Evolutionary conservation across 1,140 invertebrate species (phyloP).

Genomic region (Lanistes nyassanus): DNA sequence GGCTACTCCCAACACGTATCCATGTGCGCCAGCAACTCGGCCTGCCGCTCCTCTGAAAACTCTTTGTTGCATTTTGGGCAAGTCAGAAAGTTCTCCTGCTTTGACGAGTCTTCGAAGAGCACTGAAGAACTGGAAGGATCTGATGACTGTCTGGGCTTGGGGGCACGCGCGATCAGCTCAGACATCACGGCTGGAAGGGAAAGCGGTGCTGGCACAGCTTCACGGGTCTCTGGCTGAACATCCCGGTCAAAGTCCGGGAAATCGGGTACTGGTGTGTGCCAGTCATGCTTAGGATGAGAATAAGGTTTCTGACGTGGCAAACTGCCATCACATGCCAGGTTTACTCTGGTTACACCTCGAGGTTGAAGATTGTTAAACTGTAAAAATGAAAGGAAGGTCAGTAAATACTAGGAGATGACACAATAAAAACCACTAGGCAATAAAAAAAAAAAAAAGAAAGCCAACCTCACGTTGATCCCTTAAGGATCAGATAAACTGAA

Average conservation of each 20-base stretch:
- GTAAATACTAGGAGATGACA: too few species aligned
- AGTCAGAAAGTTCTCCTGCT: slow-evolving; percentile 17
- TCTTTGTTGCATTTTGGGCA: slow-evolving; percentile 28
- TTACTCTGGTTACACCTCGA: background rate
- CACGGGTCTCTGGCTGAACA: background rate
- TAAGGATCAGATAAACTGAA: too few species aligned
- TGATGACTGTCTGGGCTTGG: slow-evolving; percentile 5
- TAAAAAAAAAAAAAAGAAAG: too few species aligned
- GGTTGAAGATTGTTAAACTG: slow-evolving; percentile 16
- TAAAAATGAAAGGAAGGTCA: background rate
- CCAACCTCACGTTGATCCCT: too few species aligned
- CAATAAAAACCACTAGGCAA: too few species aligned
- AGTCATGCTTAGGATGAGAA: background rate
- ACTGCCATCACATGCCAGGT: slow-evolving; percentile 1
- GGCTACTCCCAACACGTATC: slow-evolving; percentile 25
- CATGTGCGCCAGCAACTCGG: slow-evolving; percentile 28
- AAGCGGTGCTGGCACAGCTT: background rate
- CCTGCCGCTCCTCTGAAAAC: slow-evolving; percentile 26
- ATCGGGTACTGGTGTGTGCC: background rate
- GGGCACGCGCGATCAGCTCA: slow-evolving; percentile 17
- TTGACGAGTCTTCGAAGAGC: background rate
- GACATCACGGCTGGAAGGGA: slow-evolving; percentile 2
- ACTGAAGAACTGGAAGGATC: background rate
- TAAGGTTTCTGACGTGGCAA: background rate
- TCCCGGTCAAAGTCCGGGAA: slow-evolving; percentile 17